A percentile compares a stretch with the other conserved stretches of the same genome.
These are phyloP conservation scores for Misgurnus mizolepis DNA, from an alignment of 2,113 vertebrate genomes.

Conservation along the genomic window DNA sequence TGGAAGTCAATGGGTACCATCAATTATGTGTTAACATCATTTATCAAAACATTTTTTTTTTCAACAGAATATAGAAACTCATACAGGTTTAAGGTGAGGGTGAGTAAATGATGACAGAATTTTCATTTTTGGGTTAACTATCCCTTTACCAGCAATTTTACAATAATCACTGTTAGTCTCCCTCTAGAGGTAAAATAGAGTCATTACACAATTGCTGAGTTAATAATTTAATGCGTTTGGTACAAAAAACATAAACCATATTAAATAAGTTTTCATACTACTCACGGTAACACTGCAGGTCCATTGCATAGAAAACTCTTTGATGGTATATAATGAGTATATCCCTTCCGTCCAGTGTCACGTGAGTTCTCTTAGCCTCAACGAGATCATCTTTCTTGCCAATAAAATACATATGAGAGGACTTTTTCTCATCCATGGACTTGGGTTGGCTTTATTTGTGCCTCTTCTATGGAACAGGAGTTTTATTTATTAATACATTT, in stretches of 20 bases:
- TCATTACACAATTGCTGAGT: not conserved
- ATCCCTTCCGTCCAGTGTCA: conserved; percentile 80
- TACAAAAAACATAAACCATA: not conserved
- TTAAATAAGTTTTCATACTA: conserved; percentile 30
- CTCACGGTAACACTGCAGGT: conserved; percentile 94
- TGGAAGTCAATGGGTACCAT: too few species aligned
- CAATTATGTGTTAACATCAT: too few species aligned
- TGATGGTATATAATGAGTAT: conserved; percentile 82
- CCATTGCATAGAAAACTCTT: conserved; percentile 84
- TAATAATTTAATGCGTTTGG: not conserved
- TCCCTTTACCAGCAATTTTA: not conserved
- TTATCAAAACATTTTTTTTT: too few species aligned
- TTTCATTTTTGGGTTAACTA: too few species aligned
- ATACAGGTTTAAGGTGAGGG: too few species aligned
- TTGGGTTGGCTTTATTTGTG: not conserved
- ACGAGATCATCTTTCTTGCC: conserved; percentile 85
- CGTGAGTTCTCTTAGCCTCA: conserved; percentile 69
- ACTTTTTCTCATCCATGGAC: conserved; percentile 56
- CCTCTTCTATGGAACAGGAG: not conserved
- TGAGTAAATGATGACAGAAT: too few species aligned
- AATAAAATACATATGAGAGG: conserved; percentile 66
- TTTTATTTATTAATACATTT: not conserved
- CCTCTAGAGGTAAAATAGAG: conserved; percentile 27
- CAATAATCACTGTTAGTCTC: conserved; percentile 4
- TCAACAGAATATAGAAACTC: too few species aligned